Conservation (phyloP, 30 jellyfish, hydroid and myxozoan genomes). For the Aurelia aurita region DNA sequence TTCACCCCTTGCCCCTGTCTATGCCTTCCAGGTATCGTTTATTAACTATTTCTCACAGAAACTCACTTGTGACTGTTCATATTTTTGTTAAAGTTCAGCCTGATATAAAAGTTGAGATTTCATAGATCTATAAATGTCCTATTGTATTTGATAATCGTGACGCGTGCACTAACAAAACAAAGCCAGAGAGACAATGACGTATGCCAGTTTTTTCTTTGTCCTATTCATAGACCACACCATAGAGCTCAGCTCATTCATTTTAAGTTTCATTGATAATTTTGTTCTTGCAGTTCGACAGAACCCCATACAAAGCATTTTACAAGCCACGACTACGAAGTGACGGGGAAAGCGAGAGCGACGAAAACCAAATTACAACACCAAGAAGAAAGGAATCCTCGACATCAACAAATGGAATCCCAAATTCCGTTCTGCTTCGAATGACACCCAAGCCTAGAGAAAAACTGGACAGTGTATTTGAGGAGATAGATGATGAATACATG, state of each 20-base stretch:
- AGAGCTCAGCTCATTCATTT: not conserved
- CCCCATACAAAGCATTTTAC: constrained; percentile 39
- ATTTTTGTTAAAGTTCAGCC: too few relatives aligned
- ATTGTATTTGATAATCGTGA: too few relatives aligned
- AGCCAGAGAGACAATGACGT: too few relatives aligned
- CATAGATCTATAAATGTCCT: too few relatives aligned
- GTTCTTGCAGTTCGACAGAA: not conserved
- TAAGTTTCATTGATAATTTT: not conserved
- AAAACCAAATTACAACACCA: constrained; percentile 1
- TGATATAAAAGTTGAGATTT: too few relatives aligned
- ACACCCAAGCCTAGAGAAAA: not conserved
- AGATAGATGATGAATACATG: constrained; percentile 12
- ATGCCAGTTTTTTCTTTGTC: too few relatives aligned
- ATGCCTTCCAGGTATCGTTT: too few relatives aligned
- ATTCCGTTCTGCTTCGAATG: constrained; percentile 32
- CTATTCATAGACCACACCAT: not conserved
- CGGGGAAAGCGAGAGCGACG: constrained; percentile 46
- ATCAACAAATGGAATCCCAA: constrained; percentile 18
- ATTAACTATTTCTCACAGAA: too few relatives aligned
- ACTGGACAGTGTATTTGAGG: constrained; percentile 16
- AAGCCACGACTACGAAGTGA: constrained; percentile 25
- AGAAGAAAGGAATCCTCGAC: constrained; percentile 2
- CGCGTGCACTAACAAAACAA: too few relatives aligned
- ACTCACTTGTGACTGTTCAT: too few relatives aligned
- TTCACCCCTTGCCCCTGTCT: too few relatives aligned